A percentile compares a stretch with the other conserved stretches of the same genome.
phyloP scores from a whole-genome alignment of 1,140 invertebrate genomes.

The Drosophila aff. region DNA sequence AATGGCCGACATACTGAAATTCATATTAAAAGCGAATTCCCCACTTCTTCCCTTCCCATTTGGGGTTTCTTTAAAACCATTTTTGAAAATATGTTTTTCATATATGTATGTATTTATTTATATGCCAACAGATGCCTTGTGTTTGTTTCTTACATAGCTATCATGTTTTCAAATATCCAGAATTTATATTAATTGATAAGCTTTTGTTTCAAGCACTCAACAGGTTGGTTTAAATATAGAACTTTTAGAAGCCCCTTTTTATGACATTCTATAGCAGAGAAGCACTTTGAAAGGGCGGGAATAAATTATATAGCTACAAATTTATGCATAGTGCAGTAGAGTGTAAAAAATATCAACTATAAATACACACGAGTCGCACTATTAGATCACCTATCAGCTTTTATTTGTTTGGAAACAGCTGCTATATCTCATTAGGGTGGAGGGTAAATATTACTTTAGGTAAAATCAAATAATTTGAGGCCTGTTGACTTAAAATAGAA shows the following conservation, averaged over 20 bases:
- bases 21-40: neutral
- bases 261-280: neutral
- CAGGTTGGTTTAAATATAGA: constrained; percentile 54
- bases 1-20: constrained; percentile 15
- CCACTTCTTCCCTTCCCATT: constrained; percentile 4
- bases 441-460: constrained; percentile 2
- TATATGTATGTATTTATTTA: no score
- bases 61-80: neutral
- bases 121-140: constrained; percentile 21
- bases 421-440: neutral
- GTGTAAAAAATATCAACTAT: neutral
- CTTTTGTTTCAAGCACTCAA: constrained; percentile 25
- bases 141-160: constrained; percentile 5
- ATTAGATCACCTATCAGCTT: constrained; percentile 8
- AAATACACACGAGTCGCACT: neutral
- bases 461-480: neutral
- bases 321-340: constrained; percentile 20
- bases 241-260: constrained; percentile 1
- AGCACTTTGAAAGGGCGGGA: neutral
- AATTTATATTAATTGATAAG: constrained; percentile 9
- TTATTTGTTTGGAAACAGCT: constrained; percentile 5
- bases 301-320: constrained; percentile 4
- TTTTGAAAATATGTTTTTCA: constrained; percentile 1
- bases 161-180: constrained; percentile 18
- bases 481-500: constrained; percentile 20